phyloP scores from a whole-genome alignment of 2,113 vertebrate genomes.

The Dolichotis patagonum region DNA sequence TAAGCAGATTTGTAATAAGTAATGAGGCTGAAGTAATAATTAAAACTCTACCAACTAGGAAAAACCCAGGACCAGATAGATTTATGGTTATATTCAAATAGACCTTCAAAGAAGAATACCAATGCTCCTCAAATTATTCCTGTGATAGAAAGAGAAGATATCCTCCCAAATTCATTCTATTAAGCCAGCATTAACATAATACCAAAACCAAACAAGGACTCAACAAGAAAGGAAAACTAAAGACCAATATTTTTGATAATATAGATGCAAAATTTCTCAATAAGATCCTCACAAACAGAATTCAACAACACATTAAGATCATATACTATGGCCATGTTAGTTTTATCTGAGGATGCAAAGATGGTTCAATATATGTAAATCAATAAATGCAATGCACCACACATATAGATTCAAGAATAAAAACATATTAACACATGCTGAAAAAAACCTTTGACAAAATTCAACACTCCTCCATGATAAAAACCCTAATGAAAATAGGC shows the following conservation, averaged over 20 bases:
- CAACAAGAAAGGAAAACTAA: not conserved
- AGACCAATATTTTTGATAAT: not conserved
- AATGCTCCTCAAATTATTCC: not conserved
- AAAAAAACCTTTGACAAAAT: not conserved
- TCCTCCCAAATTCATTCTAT: not conserved
- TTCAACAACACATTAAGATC: not conserved
- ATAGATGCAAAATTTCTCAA: not conserved
- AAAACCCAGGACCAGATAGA: not conserved
- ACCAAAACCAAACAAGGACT: not conserved
- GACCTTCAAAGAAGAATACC: not conserved
- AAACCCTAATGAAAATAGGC: not conserved
- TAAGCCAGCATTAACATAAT: not conserved
- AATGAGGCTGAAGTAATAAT: not conserved
- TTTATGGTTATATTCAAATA: not conserved
- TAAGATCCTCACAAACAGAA: not conserved
- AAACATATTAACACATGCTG: not conserved
- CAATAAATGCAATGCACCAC: not conserved
- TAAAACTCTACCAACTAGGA: not conserved
- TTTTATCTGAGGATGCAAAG: not conserved
- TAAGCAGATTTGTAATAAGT: not conserved
- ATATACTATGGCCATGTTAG: not conserved
- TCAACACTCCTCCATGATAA: not conserved
- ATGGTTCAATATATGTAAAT: not conserved
- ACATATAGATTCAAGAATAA: not conserved
- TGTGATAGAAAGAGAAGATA: not conserved